Conservation (phyloP, 2,888 invertebrate genomes). For the Mongoloraphidia duomilia region DNA sequence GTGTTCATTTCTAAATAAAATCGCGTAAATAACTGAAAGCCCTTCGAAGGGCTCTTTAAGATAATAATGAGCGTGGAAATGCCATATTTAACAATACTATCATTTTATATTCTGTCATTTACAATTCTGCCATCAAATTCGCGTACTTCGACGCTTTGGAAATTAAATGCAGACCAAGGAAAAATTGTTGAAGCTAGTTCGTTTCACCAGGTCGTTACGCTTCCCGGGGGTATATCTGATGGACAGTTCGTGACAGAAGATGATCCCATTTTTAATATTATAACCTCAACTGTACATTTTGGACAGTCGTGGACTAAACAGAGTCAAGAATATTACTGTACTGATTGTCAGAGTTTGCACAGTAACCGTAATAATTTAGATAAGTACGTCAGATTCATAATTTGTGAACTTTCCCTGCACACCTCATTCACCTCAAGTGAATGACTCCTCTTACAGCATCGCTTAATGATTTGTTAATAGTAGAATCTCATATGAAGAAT, state of each 20-base stretch:
- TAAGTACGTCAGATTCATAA: conserved; percentile 12
- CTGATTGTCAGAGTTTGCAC: conserved; percentile 42
- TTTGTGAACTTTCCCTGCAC: too few species aligned
- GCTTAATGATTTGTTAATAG: too few species aligned
- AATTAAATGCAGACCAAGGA: conserved; percentile 59
- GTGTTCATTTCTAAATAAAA: too few species aligned
- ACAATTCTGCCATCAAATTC: conserved; percentile 63
- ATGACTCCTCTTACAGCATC: too few species aligned
- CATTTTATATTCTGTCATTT: conserved; percentile 55
- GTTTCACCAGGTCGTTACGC: conserved; percentile 35
- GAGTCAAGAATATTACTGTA: conserved; percentile 47
- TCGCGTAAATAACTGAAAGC: too few species aligned
- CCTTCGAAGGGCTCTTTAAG: too few species aligned
- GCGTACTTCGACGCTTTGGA: conserved; percentile 71
- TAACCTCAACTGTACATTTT: conserved; percentile 54
- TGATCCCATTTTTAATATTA: conserved; percentile 60
- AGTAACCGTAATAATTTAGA: conserved; percentile 31
- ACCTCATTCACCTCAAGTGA: too few species aligned
- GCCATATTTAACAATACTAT: conserved; percentile 45
- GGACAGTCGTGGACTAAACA: conserved; percentile 53
- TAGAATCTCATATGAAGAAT: too few species aligned
- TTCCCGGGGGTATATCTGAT: conserved; percentile 19
- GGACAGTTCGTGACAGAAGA: conserved; percentile 33
- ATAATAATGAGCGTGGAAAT: conserved; percentile 37
- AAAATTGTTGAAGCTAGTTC: conserved; percentile 54